A percentile compares a stretch with the other conserved stretches of the same genome.
Evolutionary conservation across 1,140 invertebrate species (phyloP).

Genomic region (Microplitis mediator): DNA sequence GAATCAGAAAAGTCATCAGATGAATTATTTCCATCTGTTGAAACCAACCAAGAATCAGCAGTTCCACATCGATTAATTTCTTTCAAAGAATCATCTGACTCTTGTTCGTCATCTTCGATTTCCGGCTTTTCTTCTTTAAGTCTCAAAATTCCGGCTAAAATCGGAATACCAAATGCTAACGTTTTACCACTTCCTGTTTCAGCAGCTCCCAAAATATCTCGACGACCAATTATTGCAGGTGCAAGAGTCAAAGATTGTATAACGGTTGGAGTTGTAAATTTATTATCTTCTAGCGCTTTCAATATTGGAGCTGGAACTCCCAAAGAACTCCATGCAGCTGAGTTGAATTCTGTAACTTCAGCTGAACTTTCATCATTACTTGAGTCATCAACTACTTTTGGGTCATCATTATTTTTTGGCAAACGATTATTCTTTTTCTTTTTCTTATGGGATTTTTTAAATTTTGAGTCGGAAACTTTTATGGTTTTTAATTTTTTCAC

Average conservation of each 20-base stretch:
- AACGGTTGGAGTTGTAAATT: slow-evolving; percentile 81
- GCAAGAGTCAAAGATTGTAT: slow-evolving; percentile 82
- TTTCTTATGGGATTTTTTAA: no score
- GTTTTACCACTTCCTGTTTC: slow-evolving; percentile 99
- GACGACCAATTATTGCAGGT: slow-evolving; percentile 81
- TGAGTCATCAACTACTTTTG: no score
- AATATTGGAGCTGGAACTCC: slow-evolving; percentile 75
- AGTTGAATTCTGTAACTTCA: slow-evolving; percentile 48
- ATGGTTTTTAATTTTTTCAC: no score
- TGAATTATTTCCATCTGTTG: slow-evolving; percentile 45
- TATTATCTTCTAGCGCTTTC: slow-evolving; percentile 74
- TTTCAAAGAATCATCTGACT: slow-evolving; percentile 25
- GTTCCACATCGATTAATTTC: slow-evolving; percentile 55
- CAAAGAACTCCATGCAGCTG: slow-evolving; percentile 74
- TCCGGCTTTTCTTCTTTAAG: slow-evolving; percentile 62
- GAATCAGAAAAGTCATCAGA: slow-evolving; percentile 49
- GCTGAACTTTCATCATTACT: no score
- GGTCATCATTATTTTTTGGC: no score
- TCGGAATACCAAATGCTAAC: slow-evolving; percentile 93
- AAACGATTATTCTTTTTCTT: no score
- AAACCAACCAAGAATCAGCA: slow-evolving; percentile 48
- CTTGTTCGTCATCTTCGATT: slow-evolving; percentile 30
- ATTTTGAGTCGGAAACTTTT: no score
- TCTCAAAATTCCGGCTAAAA: slow-evolving; percentile 82
- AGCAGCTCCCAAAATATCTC: slow-evolving; percentile 93